Evolutionary conservation across 1,140 invertebrate species (phyloP).

Genomic region (Lysiphlebus fabarum): DNA sequence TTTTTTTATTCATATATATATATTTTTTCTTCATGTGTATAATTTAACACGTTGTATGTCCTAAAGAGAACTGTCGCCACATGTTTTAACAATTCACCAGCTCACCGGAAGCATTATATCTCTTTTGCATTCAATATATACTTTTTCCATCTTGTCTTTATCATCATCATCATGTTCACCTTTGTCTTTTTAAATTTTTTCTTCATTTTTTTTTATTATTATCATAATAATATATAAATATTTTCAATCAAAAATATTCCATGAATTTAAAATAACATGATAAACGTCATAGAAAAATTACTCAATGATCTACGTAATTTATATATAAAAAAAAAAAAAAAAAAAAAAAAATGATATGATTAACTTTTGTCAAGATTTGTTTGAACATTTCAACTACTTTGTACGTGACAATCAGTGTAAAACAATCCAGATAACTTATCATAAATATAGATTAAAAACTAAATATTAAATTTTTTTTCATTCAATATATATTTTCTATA

Average conservation of each 20-base stretch:
- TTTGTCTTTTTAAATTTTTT: neutral
- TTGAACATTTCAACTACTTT: conserved; percentile 5
- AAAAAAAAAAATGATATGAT: neutral
- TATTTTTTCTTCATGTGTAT: conserved; percentile 3
- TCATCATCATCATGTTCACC: neutral
- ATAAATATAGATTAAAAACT: conserved; percentile 13
- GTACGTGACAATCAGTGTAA: conserved; percentile 20
- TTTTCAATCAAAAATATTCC: no score
- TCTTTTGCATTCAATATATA: conserved; percentile 30
- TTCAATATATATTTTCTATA: neutral
- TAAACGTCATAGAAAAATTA: neutral
- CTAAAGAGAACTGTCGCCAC: conserved; percentile 23
- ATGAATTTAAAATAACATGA: no score
- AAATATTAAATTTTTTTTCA: conserved; percentile 9
- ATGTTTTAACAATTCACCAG: conserved; percentile 16
- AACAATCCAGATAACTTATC: conserved; percentile 18
- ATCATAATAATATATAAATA: no score
- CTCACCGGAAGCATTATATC: conserved; percentile 30
- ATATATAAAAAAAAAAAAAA: neutral
- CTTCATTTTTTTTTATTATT: neutral
- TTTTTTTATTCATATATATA: neutral
- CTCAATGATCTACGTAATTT: no score
- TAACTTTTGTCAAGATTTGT: no score
- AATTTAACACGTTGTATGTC: neutral
- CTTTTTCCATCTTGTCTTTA: no score